Evolutionary conservation across 2,888 invertebrate genomes (phyloP).

Genomic region (Ormyrus nitidulus): DNA sequence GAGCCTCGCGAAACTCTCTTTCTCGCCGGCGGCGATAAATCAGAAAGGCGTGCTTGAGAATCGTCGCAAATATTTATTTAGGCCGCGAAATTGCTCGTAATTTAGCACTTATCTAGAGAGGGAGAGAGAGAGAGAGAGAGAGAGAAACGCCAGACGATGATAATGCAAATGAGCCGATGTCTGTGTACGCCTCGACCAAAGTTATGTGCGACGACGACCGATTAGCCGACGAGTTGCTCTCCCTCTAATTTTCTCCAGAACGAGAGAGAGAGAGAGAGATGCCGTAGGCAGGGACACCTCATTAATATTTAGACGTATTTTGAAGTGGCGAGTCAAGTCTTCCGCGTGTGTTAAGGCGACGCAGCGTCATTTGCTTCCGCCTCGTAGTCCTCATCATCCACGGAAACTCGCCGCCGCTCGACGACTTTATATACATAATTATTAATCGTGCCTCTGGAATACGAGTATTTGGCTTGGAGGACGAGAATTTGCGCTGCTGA

Average conservation of each 20-base stretch:
- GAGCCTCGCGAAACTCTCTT: slow-evolving; percentile 19
- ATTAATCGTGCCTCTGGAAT: slow-evolving; percentile 63
- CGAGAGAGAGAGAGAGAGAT: slow-evolving; percentile 15
- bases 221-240: slow-evolving; percentile 33
- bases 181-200: background rate
- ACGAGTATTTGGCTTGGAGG: slow-evolving; percentile 9
- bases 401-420: slow-evolving; percentile 41
- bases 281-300: slow-evolving; percentile 74
- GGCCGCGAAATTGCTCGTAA: slow-evolving; percentile 31
- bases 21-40: slow-evolving; percentile 56
- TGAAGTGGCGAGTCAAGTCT: slow-evolving; percentile 62
- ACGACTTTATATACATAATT: slow-evolving; percentile 70
- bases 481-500: no score
- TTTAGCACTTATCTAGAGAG: slow-evolving; percentile 31
- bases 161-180: slow-evolving; percentile 33
- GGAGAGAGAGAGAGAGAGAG: no score
- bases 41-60: slow-evolving; percentile 55
- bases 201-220: slow-evolving; percentile 2
- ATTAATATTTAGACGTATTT: slow-evolving; percentile 76
- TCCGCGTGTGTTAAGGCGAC: slow-evolving; percentile 47
- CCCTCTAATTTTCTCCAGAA: slow-evolving; percentile 6
- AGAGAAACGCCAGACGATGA: slow-evolving; percentile 52
- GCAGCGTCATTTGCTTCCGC: slow-evolving; percentile 57
- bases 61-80: slow-evolving; percentile 61
- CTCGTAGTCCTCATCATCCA: slow-evolving; percentile 46